phyloP scores from a whole-genome alignment of 2,888 invertebrate genomes.

The Drosophila dives region DNA sequence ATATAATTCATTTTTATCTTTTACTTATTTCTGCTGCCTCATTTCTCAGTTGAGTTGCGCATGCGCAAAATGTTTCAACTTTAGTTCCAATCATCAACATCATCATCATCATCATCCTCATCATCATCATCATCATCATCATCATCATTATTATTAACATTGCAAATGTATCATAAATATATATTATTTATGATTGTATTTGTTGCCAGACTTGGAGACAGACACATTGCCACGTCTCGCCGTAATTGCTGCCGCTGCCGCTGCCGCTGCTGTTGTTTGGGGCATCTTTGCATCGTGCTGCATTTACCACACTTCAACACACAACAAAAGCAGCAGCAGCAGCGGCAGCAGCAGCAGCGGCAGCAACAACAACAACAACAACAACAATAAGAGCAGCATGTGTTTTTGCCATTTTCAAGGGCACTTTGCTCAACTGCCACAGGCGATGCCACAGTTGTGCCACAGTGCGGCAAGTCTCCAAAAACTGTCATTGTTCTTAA shows the following conservation, averaged over 20 bases:
- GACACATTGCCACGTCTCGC: slow-evolving; percentile 62
- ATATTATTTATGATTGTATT: slow-evolving; percentile 79
- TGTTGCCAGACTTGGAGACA: slow-evolving; percentile 63
- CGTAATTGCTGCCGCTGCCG: slow-evolving; percentile 67
- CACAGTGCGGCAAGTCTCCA: slow-evolving; percentile 34
- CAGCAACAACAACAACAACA: slow-evolving; percentile 17
- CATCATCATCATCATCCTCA: slow-evolving; percentile 14
- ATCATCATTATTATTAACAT: neutral
- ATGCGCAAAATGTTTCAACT: slow-evolving; percentile 47
- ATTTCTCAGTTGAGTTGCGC: slow-evolving; percentile 20
- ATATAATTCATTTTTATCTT: neutral
- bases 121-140: neutral
- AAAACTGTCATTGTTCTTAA: neutral
- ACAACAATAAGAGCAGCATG: slow-evolving; percentile 54
- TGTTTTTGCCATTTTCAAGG: slow-evolving; percentile 74
- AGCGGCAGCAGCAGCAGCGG: neutral
- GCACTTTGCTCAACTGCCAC: slow-evolving; percentile 46
- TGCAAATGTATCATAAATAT: slow-evolving; percentile 75
- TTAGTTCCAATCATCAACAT: slow-evolving; percentile 12
- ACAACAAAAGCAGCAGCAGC: neutral
- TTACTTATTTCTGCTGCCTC: neutral
- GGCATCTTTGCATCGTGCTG: slow-evolving; percentile 22
- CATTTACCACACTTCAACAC: slow-evolving; percentile 17
- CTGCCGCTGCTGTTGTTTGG: slow-evolving; percentile 28
- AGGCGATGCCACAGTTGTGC: slow-evolving; percentile 7